Percentiles rank a stretch among this genome's conserved stretches.
These are phyloP conservation scores for Macaca nemestrina DNA, from an alignment of 2,113 vertebrate species.

Conservation along the genomic window DNA sequence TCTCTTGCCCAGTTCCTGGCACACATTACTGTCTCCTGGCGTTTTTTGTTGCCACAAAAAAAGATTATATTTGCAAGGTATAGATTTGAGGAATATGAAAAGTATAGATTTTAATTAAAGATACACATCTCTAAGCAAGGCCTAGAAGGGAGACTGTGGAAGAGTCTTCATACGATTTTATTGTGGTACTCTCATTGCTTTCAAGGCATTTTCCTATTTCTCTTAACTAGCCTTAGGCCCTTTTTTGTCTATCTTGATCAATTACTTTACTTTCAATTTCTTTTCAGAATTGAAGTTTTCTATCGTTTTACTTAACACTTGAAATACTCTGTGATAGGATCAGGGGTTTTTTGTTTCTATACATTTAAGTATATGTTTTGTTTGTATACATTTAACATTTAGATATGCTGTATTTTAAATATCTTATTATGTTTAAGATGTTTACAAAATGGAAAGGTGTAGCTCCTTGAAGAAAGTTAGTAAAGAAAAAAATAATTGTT, in stretches of 20 bases:
- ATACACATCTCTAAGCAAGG: neutral
- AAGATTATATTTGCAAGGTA: neutral
- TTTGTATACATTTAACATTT: slow-evolving; percentile 26
- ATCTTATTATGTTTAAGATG: neutral
- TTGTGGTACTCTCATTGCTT: neutral
- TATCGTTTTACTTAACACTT: neutral
- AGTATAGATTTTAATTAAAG: neutral
- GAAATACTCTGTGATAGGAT: neutral
- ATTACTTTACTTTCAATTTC: slow-evolving; percentile 5
- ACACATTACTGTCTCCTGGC: neutral
- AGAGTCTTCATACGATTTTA: neutral
- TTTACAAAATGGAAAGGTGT: neutral
- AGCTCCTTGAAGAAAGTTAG: neutral
- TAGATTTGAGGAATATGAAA: too few relatives aligned
- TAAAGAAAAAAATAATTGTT: neutral
- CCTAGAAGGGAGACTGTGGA: neutral
- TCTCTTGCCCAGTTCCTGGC: neutral
- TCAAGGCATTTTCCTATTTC: neutral
- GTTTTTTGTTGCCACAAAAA: neutral
- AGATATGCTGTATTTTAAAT: neutral
- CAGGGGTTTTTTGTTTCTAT: neutral
- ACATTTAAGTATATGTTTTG: neutral
- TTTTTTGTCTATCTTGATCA: neutral
- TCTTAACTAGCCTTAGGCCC: neutral
- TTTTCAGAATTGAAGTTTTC: neutral